phyloP scores from a whole-genome alignment of 1,140 invertebrate genomes.

The Camponotus pennsylvanicus region DNA sequence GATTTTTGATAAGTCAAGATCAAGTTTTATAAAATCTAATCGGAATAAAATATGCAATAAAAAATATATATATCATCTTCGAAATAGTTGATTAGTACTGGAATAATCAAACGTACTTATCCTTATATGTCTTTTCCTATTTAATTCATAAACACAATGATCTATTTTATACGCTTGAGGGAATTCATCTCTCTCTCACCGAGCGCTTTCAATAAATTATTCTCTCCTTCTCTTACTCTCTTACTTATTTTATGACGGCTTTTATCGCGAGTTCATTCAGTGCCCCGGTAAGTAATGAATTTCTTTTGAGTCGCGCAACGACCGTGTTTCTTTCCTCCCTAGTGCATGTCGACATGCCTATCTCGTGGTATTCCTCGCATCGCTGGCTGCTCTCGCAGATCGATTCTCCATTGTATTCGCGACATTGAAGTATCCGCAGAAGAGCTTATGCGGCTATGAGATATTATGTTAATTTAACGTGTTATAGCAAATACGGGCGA shows the following conservation, averaged over 20 bases:
- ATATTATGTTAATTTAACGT: conserved; percentile 79
- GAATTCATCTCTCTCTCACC: background rate
- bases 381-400: conserved; percentile 60
- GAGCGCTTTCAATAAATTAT: conserved; percentile 21
- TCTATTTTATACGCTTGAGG: background rate
- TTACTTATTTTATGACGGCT: conserved; percentile 22
- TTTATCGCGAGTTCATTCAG: conserved; percentile 53
- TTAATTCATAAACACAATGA: conserved; percentile 16
- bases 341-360: conserved; percentile 51
- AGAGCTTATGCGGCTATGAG: conserved; percentile 57
- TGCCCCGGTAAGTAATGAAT: conserved; percentile 43
- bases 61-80: background rate
- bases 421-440: conserved; percentile 66
- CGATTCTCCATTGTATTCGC: conserved; percentile 78
- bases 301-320: conserved; percentile 11
- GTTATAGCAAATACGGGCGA: conserved; percentile 53
- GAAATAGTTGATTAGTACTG: background rate
- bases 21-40: no score
- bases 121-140: background rate
- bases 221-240: background rate
- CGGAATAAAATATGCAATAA: background rate
- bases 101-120: background rate
- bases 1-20: no score
- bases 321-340: conserved; percentile 1
- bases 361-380: conserved; percentile 62